These are phyloP conservation scores for Drosophila tripunctata DNA, from an alignment of 2,888 invertebrate genomes.

Conservation along the genomic window DNA sequence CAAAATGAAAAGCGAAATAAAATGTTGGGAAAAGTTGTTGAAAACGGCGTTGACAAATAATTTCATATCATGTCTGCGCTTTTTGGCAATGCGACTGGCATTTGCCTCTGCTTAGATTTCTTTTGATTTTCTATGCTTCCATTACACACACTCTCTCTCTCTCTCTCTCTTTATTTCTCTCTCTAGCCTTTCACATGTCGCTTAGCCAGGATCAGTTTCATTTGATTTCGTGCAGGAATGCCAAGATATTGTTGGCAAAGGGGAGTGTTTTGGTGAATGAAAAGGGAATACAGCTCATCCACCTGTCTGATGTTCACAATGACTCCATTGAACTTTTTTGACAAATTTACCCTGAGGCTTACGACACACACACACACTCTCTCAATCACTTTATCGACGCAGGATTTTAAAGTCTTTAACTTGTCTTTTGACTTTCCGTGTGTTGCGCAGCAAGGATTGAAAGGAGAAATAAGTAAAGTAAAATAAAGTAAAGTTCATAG, in stretches of 20 bases:
- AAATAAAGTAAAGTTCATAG: constrained; percentile 48
- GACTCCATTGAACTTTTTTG: constrained; percentile 58
- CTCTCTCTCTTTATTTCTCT: constrained; percentile 42
- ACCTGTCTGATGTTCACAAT: constrained; percentile 54
- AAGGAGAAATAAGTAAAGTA: constrained; percentile 14
- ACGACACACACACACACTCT: constrained; percentile 44
- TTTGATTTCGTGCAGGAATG: constrained; percentile 57
- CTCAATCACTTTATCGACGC: constrained; percentile 67
- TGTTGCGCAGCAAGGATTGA: constrained; percentile 20
- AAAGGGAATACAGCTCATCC: constrained; percentile 25
- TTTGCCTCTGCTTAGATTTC: constrained; percentile 46
- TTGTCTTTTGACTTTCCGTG: constrained; percentile 68
- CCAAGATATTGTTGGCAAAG: neutral
- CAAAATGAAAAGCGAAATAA: constrained; percentile 72
- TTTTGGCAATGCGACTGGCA: constrained; percentile 47
- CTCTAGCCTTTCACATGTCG: constrained; percentile 15
- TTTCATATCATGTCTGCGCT: constrained; percentile 73
- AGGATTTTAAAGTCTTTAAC: constrained; percentile 75
- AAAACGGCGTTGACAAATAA: constrained; percentile 79
- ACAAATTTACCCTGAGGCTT: constrained; percentile 59
- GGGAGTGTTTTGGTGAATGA: neutral
- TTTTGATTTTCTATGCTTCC: constrained; percentile 42
- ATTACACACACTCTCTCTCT: too few relatives aligned
- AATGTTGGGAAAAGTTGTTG: constrained; percentile 75
- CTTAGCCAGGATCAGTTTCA: constrained; percentile 56